Evolutionary conservation across 2,888 invertebrate species (phyloP), one percentile per base, ranked within the genome.

Genomic region (Bombyx huttoni): DNA sequence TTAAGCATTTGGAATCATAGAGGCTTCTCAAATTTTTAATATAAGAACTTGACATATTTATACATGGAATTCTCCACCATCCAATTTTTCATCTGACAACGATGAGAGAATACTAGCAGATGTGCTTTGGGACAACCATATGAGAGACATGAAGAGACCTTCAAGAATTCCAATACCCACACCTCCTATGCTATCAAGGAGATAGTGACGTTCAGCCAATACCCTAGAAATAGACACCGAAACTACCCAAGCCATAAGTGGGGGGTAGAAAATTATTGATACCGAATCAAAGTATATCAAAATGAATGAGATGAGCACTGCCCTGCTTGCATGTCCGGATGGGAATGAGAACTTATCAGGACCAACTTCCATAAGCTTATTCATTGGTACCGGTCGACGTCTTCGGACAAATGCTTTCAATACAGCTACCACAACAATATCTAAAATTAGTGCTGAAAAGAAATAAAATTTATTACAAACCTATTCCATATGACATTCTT

Each of bases 271-370:
- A 51, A 94, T 62, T 7, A 90, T 65, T 1, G 91, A 84, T 2
- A 94, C 62, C 0, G 94, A 92, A 75, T 91, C 90, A 24, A 94
- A 66, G 56, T 89, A 82, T 6, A 91, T 88, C 58, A 97, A 93
- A 70, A 95, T 94, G 54, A 92, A 91, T 5, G 93, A 88, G 24
- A 98, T 86, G 73, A 94, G 91, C 6, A 93, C 90, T 0, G 96
- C 92, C 61, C 98, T 87, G 34, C 98, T 96, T 0, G 96, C 93
- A 77, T 99, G 98, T 0, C 98, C 98, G 0, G 98, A 98, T 10
- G 98, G 99, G 75, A 99, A 99, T 49, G 91, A 91, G 75, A 93
- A 98, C 66, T 96, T 94, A 78, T 98, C 98, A 0, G 97, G 94
- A 0, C 96, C 95, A 14, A 96, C 83, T 45, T 90, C 90, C 55